Evolutionary conservation across 2,888 invertebrate species (phyloP), one percentile per base, ranked within the genome.

Genomic region (Smittia sp.): DNA sequence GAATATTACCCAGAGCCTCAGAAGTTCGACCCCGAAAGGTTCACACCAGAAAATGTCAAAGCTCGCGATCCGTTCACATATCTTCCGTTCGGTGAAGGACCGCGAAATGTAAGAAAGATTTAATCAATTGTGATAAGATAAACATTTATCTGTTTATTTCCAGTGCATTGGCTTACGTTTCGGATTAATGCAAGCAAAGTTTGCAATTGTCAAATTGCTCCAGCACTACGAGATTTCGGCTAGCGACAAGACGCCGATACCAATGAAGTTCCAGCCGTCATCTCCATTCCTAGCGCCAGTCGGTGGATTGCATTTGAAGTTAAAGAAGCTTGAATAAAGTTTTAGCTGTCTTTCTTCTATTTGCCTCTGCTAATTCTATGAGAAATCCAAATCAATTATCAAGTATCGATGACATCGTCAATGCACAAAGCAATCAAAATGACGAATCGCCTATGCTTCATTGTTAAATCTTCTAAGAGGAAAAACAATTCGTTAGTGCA

Each of bases 1-100:
- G 75, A 80, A 7, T 77, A 81, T 15, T 85, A 81, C 75, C 81
- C 82, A 0, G 76, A 81, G 32, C 80, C 81, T 9, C 24, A 63
- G 24, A 25, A 15, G 20, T 73, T 63, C 18, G 63, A 73, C 38
- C 73, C 73, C 6, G 73, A 73, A 24, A 13, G 73, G n/a, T 73
- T 73, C n/a, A 39, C 39, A 22, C 13, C 75, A 15, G 63, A 70
- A 38, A 25, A 74, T 15, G 38, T 58, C 2, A 11, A 68, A 13
- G 79, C 77, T 9, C 70, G 74, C n/a, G 22, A 27, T 3, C 78
- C 15, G 9, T 11, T 22, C 13, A 15, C 73, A 3, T 41, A 58
- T 18, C 20, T 63, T 18, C 63, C 63, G 1, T 73, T 73, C 15
- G 73, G 73, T 15, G 52, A 73, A 20, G 73, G 73, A 3, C 63